Conservation (phyloP, 2,797 vertebrate species). For the Peromyscus eremicus region DNA sequence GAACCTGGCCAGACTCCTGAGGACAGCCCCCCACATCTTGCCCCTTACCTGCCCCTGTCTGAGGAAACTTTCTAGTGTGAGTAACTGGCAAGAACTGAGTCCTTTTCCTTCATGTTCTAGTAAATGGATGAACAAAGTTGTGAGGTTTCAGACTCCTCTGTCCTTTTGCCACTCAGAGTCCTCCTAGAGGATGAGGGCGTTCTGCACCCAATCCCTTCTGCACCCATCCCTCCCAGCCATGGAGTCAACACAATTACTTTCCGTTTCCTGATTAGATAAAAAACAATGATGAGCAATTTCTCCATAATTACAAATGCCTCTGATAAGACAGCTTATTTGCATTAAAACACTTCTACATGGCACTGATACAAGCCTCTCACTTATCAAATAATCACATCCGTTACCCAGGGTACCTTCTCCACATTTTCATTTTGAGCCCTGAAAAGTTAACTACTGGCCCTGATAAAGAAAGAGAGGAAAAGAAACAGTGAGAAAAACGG, state of each 20-base stretch:
- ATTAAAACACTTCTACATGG: constrained; percentile 56
- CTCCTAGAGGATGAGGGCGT: not conserved
- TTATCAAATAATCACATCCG: constrained; percentile 38
- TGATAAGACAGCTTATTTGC: constrained; percentile 65
- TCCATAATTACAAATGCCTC: constrained; percentile 62
- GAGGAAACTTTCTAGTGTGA: not conserved
- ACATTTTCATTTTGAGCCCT: constrained; percentile 3
- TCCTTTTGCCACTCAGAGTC: not conserved
- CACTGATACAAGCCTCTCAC: constrained; percentile 53
- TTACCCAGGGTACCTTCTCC: not conserved
- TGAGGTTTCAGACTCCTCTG: not conserved
- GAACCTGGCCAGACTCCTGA: not conserved
- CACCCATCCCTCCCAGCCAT: not conserved
- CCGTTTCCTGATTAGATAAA: constrained; percentile 51
- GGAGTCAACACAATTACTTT: not conserved
- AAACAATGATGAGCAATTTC: constrained; percentile 66
- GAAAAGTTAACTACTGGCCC: not conserved
- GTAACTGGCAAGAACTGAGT: not conserved
- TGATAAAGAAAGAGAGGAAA: not conserved
- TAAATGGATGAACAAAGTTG: not conserved
- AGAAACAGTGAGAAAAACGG: not conserved
- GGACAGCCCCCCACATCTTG: not conserved
- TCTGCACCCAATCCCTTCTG: not conserved
- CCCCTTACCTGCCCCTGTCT: not conserved
- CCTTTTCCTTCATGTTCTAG: not conserved